Percentiles rank a stretch among this genome's conserved stretches.
These are phyloP conservation scores for Smithornis capensis DNA, from an alignment of 2,113 vertebrate genomes.

Conservation along the genomic window DNA sequence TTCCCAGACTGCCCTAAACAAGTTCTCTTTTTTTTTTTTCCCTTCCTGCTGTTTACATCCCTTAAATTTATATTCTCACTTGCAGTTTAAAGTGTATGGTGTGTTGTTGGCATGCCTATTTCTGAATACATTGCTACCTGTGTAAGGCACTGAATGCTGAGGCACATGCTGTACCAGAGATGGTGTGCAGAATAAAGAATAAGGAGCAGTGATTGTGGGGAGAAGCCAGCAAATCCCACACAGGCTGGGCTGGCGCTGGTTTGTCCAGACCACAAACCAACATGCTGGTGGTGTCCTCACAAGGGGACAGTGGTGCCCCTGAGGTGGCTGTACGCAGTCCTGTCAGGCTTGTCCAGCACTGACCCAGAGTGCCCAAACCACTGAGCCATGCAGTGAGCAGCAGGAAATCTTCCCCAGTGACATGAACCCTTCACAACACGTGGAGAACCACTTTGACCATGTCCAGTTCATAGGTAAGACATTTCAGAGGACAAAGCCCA, in stretches of 20 bases:
- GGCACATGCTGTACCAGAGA: accelerated
- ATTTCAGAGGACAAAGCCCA: background rate
- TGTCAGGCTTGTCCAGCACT: accelerated
- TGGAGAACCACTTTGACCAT: background rate
- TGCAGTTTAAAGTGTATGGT: background rate
- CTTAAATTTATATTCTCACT: background rate
- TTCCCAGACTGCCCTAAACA: background rate
- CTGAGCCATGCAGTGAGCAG: background rate
- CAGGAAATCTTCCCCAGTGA: accelerated
- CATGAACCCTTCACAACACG: accelerated
- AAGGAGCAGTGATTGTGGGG: background rate
- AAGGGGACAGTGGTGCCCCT: accelerated
- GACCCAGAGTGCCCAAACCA: background rate
- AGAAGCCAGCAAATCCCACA: background rate
- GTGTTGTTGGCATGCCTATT: background rate
- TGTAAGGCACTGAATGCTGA: background rate
- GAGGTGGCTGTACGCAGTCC: background rate
- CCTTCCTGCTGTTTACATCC: background rate
- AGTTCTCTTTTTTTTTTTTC: background rate
- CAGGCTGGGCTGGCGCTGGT: background rate
- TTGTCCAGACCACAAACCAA: accelerated
- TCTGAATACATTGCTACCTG: background rate
- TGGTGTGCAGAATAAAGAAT: accelerated
- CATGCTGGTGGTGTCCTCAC: background rate
- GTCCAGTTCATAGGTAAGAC: too few species aligned